Percentiles rank a stretch among this genome's conserved stretches.
These are phyloP conservation scores for Monopterus albus DNA, from an alignment of 2,113 vertebrate species.

Conservation along the genomic window DNA sequence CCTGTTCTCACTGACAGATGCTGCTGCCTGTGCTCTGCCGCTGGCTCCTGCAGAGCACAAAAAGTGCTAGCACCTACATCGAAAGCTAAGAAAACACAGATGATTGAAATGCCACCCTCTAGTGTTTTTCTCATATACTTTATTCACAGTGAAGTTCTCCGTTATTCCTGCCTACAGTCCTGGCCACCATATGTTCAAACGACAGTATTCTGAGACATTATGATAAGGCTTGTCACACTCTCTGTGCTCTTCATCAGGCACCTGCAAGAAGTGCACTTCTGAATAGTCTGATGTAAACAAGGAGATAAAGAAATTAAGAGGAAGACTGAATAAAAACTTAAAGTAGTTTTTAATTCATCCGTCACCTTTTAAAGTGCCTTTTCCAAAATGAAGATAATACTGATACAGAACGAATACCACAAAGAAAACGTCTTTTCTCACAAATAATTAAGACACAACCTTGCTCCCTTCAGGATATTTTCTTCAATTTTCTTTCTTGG, in stretches of 20 bases:
- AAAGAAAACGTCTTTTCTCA: not conserved
- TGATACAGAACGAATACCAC: too few relatives aligned
- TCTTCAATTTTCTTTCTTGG: not conserved
- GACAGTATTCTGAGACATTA: constrained; percentile 14
- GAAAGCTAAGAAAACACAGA: constrained; percentile 36
- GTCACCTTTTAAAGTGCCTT: not conserved
- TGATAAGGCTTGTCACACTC: constrained; percentile 11
- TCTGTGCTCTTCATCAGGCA: constrained; percentile 19
- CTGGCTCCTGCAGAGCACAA: constrained; percentile 41
- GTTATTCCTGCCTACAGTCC: not conserved
- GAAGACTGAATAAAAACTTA: not conserved
- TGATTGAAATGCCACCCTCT: constrained; percentile 44
- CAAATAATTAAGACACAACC: not conserved
- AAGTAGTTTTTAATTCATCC: not conserved
- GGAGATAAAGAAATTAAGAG: not conserved
- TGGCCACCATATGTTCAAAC: constrained; percentile 33
- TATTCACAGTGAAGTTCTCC: constrained; percentile 14
- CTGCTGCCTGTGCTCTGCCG: constrained; percentile 27
- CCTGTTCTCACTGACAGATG: constrained; percentile 48
- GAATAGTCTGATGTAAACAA: not conserved
- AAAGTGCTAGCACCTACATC: constrained; percentile 19
- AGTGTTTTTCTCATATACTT: constrained; percentile 41
- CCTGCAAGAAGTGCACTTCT: not conserved
- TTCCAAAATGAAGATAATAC: not conserved
- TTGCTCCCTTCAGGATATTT: not conserved